A percentile compares a stretch with the other conserved stretches of the same genome.
phyloP scores from a whole-genome alignment of 1,140 invertebrate genomes.

The Hyles euphorbiae region DNA sequence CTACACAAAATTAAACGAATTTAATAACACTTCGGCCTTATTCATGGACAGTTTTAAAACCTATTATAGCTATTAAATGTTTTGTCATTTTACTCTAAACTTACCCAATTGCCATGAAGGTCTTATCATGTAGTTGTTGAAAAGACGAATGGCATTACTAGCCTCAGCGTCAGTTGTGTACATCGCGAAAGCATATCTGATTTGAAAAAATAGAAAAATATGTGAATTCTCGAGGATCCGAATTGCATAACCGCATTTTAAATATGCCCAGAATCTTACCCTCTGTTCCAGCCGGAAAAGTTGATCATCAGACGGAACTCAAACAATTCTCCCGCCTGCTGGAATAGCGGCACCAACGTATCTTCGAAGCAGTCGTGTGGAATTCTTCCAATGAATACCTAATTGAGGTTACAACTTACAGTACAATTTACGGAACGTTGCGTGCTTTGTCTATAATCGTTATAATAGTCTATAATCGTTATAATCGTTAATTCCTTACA shows the following conservation, averaged over 20 bases:
- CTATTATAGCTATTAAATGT: no score
- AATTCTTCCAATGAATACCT: conserved; percentile 69
- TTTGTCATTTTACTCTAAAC: conserved; percentile 1
- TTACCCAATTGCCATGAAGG: conserved; percentile 69
- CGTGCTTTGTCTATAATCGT: no score
- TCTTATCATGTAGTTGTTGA: conserved; percentile 69
- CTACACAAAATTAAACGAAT: conserved; percentile 15
- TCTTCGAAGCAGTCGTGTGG: conserved; percentile 70
- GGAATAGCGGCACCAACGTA: conserved; percentile 62
- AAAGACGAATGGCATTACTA: conserved; percentile 59
- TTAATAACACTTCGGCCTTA: no score
- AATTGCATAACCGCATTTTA: not conserved
- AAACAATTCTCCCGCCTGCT: conserved; percentile 60
- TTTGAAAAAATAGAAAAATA: conserved; percentile 9
- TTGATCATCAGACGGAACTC: conserved; percentile 72
- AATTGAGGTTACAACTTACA: not conserved
- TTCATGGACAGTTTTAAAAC: no score
- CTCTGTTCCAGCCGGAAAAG: conserved; percentile 70
- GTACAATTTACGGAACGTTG: no score
- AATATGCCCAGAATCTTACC: conserved; percentile 35
- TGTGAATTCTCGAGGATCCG: conserved; percentile 2
- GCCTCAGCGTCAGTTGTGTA: conserved; percentile 59
- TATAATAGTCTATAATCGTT: no score
- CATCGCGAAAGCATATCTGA: conserved; percentile 69
- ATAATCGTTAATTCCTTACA: no score